Conservation (phyloP, 1,140 invertebrate species). For the Lucilia cuprina region DNA sequence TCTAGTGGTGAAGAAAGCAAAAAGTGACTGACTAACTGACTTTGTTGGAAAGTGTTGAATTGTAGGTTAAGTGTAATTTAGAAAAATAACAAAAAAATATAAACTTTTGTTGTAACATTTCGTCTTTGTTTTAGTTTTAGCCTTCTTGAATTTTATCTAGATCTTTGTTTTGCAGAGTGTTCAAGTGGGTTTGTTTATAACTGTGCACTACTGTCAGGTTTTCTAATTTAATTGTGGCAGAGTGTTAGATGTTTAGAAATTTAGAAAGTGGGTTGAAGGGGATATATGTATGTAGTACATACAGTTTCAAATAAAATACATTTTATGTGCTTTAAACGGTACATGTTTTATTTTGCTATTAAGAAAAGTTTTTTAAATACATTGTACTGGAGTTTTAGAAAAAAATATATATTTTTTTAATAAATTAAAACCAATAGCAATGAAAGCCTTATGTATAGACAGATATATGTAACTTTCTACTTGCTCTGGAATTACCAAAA, state of each 20-base stretch:
- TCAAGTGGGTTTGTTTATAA: no score
- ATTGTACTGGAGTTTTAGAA: no score
- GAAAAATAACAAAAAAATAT: not conserved
- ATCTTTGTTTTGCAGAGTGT: not conserved
- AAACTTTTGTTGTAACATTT: not conserved
- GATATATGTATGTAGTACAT: no score
- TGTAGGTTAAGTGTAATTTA: constrained; percentile 29
- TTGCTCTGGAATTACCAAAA: no score
- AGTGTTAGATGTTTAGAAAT: not conserved
- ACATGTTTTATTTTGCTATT: no score
- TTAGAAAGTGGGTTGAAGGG: not conserved
- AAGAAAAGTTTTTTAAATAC: not conserved
- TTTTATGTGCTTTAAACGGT: no score
- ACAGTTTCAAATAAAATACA: no score
- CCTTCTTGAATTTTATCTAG: not conserved
- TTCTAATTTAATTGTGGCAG: not conserved
- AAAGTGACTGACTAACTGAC: not conserved
- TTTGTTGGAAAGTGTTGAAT: constrained; percentile 18
- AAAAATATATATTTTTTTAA: no score
- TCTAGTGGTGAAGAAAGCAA: not conserved
- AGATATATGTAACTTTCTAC: no score
- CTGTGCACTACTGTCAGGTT: not conserved
- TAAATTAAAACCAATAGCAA: no score
- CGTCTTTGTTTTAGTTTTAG: not conserved
- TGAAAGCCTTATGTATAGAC: no score